Conservation (phyloP, 2,113 vertebrate genomes). For the Caloenas nicobarica region DNA sequence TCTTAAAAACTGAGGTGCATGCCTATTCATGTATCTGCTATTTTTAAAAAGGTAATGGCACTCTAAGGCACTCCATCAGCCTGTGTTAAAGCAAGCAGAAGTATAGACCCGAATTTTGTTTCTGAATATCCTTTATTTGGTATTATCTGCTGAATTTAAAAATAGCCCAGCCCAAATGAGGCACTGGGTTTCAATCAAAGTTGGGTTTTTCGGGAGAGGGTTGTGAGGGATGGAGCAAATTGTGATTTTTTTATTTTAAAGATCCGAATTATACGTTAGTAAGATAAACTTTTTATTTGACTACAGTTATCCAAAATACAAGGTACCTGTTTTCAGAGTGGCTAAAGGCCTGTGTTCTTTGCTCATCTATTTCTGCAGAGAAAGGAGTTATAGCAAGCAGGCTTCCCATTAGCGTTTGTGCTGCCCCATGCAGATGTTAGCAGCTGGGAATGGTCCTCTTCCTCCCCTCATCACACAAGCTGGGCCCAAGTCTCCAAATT, state of each 20-base stretch:
- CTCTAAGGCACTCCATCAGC: neutral
- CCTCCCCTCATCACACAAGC: neutral
- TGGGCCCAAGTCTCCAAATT: neutral
- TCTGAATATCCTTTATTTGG: neutral
- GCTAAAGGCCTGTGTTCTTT: neutral
- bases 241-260: neutral
- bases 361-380: neutral
- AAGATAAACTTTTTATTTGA: neutral
- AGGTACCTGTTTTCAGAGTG: neutral
- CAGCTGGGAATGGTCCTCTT: neutral
- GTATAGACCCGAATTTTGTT: neutral
- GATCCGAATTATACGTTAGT: neutral
- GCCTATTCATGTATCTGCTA: constrained; percentile 21
- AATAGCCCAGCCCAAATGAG: neutral
- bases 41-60: constrained; percentile 27
- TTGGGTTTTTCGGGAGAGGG: neutral
- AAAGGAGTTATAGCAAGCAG: neutral
- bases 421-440: neutral
- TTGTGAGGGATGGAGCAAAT: fast-evolving
- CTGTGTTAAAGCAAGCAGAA: neutral
- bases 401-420: neutral
- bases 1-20: constrained; percentile 21
- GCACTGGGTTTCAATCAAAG: neutral
- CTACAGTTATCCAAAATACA: neutral
- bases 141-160: neutral